Evolutionary conservation across 2,797 vertebrate species (phyloP).

Genomic region (Leuciscus waleckii): DNA sequence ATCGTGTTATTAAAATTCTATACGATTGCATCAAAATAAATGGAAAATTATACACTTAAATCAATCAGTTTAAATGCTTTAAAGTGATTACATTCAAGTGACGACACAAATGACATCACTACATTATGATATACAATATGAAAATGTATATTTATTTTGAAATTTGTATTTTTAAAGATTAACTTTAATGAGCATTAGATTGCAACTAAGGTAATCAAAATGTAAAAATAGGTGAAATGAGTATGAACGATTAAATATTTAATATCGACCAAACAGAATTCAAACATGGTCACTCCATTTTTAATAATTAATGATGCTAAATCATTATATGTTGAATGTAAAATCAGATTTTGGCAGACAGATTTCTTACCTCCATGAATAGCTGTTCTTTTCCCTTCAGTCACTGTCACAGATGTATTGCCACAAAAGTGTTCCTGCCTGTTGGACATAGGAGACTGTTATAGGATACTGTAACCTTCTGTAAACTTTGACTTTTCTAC

Average conservation of each 20-base stretch:
- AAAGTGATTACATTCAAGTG: not conserved
- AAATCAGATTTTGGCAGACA: not conserved
- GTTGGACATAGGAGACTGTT: constrained; percentile 51
- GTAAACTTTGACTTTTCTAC: not conserved
- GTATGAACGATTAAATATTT: not conserved
- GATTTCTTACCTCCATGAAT: constrained; percentile 83
- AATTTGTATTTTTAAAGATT: not conserved
- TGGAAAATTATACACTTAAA: not conserved
- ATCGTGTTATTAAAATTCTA: not conserved
- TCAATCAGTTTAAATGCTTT: not conserved
- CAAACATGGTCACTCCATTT: not conserved
- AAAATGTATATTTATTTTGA: not conserved
- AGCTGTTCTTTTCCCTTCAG: constrained; percentile 82
- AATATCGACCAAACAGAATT: not conserved
- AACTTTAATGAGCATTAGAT: not conserved
- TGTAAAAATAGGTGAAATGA: not conserved
- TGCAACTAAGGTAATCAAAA: not conserved
- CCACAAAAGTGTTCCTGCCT: constrained; percentile 79
- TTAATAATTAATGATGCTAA: not conserved
- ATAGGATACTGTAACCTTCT: too few relatives aligned
- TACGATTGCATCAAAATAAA: not conserved
- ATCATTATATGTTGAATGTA: not conserved
- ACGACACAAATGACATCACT: not conserved
- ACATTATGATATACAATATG: not conserved
- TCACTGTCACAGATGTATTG: constrained; percentile 85